Percentiles rank a stretch among this genome's conserved stretches.
Evolutionary conservation across 2,113 vertebrate genomes (phyloP).

Genomic region (Serinus canaria): DNA sequence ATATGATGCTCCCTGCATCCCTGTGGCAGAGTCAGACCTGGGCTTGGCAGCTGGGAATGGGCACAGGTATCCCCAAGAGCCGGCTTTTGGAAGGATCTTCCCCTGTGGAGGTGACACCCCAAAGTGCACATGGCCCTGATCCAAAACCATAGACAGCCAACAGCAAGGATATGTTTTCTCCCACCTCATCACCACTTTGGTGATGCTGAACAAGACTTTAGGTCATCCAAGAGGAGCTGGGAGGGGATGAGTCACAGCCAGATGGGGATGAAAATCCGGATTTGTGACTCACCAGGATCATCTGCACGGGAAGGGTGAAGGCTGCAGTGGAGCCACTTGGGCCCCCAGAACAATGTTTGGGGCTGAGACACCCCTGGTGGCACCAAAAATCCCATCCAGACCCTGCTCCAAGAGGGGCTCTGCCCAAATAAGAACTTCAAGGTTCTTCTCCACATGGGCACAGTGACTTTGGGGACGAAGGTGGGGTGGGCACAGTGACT

Average conservation of each 20-base stretch:
- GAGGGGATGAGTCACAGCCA: neutral
- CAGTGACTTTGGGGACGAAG: neutral
- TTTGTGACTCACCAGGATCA: neutral
- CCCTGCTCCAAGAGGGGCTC: rapidly evolving
- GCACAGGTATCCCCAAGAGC: neutral
- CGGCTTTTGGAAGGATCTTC: neutral
- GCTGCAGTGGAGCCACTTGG: rapidly evolving
- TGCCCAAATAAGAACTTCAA: neutral
- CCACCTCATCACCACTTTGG: neutral
- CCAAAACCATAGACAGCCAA: neutral
- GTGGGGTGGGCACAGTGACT: neutral
- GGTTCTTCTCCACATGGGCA: neutral
- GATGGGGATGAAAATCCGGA: neutral
- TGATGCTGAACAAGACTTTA: neutral
- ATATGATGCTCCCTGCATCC: neutral
- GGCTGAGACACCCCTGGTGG: neutral
- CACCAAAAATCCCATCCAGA: neutral
- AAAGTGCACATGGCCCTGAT: rapidly evolving
- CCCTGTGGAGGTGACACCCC: neutral
- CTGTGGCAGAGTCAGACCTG: neutral
- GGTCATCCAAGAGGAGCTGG: neutral
- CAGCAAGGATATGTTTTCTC: neutral
- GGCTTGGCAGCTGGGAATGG: neutral
- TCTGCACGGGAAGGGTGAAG: neutral
- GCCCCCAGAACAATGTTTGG: neutral